These are phyloP conservation scores for Trileptium ribeirensis DNA, from an alignment of 2,888 invertebrate genomes.

Conservation along the genomic window DNA sequence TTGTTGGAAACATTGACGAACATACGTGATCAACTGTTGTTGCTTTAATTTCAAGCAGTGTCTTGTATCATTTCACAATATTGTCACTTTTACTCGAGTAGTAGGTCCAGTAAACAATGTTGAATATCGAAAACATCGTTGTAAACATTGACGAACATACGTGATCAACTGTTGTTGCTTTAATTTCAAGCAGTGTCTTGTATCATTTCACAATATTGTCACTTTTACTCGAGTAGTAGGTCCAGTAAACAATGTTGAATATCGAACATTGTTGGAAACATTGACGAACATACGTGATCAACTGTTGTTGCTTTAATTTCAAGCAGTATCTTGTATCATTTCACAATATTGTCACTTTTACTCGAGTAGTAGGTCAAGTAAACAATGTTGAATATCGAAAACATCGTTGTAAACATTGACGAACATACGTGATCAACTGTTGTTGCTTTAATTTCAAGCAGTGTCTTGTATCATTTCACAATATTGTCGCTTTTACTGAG, in stretches of 20 bases:
- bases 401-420: constrained; percentile 43
- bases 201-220: background rate
- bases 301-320: background rate
- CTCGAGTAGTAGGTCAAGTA: constrained; percentile 54
- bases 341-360: no score
- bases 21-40: background rate
- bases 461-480: no score
- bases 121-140: constrained; percentile 51
- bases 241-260: background rate
- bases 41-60: no score
- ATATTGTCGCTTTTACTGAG: background rate
- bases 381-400: constrained; percentile 54
- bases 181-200: no score
- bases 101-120: constrained; percentile 54
- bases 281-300: background rate
- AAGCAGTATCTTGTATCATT: no score
- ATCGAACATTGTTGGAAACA: background rate
- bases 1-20: background rate
- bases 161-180: no score
- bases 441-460: no score
- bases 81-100: no score
- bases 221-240: background rate
- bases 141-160: constrained; percentile 43
- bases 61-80: no score
- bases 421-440: constrained; percentile 45